These are phyloP conservation scores for Tarsius wallacei DNA, from an alignment of 2,797 vertebrate genomes.

Conservation along the genomic window DNA sequence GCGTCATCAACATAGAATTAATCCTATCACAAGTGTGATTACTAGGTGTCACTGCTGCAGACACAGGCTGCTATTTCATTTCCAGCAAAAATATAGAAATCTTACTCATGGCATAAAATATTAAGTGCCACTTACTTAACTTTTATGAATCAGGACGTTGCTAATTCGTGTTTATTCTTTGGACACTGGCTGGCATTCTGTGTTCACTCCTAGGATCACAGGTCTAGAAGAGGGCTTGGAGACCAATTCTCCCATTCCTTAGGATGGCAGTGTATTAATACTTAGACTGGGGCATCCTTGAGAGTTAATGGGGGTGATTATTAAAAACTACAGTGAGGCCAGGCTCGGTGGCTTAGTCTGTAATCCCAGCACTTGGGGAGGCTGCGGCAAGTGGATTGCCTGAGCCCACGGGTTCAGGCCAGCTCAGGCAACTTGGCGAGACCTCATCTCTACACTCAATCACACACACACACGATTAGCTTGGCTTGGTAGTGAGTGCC, in stretches of 20 bases:
- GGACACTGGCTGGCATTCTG: neutral
- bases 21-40: neutral
- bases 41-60: neutral
- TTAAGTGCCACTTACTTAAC: constrained; percentile 1
- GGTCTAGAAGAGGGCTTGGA: neutral
- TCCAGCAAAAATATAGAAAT: neutral
- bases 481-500: no score
- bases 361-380: no score
- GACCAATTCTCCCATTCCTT: neutral
- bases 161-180: neutral
- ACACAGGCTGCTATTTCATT: neutral
- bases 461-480: no score
- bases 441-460: no score
- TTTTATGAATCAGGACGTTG: constrained; percentile 40
- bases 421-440: no score
- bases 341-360: no score
- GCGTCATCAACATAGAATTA: neutral
- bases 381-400: no score
- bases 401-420: neutral
- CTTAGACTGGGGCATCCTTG: neutral
- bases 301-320: neutral
- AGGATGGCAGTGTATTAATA: neutral
- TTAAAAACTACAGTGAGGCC: neutral
- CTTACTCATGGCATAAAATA: neutral
- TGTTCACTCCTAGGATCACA: neutral